Percentiles rank a stretch among this genome's conserved stretches.
Evolutionary conservation across 2,888 invertebrate species (phyloP).

Genomic region (Tridacna crocea): DNA sequence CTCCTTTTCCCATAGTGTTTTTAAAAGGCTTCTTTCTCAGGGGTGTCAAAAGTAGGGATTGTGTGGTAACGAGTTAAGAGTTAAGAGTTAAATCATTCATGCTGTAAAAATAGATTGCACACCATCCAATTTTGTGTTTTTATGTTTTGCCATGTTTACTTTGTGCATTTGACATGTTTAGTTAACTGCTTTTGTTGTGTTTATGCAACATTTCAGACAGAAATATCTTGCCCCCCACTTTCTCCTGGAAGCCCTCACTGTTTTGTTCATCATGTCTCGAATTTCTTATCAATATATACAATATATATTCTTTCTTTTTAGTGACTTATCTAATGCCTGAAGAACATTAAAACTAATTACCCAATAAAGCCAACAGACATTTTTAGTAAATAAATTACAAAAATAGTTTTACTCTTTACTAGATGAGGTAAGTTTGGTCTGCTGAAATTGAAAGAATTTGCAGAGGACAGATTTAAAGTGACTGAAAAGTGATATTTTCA

Average conservation of each 20-base stretch:
- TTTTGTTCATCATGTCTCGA: too few relatives aligned
- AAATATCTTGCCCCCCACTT: neutral
- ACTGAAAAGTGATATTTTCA: too few relatives aligned
- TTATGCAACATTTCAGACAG: slow-evolving; percentile 17
- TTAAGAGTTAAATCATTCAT: neutral
- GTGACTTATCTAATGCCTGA: neutral
- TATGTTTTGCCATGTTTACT: slow-evolving; percentile 24
- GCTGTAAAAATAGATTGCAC: neutral
- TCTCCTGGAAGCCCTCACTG: neutral
- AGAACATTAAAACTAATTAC: neutral
- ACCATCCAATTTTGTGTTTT: neutral
- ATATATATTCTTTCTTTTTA: too few relatives aligned
- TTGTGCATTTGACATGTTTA: slow-evolving; percentile 29
- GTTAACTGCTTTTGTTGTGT: slow-evolving; percentile 27
- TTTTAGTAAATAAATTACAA: neutral
- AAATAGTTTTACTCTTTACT: too few relatives aligned
- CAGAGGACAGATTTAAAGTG: too few relatives aligned
- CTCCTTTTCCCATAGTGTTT: too few relatives aligned
- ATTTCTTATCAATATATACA: too few relatives aligned
- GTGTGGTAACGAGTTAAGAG: too few relatives aligned
- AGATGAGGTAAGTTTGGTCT: too few relatives aligned
- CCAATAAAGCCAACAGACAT: neutral
- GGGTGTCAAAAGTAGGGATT: too few relatives aligned
- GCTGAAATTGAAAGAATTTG: too few relatives aligned
- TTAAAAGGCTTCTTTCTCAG: too few relatives aligned